Base-by-base conservation (phyloP, 37 sponge, comb jelly and placozoan genomes). In the Spongia lamella region DNA sequence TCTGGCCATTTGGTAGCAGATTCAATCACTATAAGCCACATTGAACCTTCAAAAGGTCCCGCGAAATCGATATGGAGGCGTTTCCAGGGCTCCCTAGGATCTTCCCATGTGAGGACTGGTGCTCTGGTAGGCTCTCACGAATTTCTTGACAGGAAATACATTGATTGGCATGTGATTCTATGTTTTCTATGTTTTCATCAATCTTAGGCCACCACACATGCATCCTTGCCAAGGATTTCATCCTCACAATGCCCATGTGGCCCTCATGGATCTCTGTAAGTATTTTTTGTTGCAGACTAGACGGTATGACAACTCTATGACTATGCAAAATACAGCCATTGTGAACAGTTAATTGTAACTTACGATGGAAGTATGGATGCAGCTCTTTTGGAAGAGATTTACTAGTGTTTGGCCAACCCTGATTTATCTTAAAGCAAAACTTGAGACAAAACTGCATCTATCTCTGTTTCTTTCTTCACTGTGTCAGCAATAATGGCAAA, bases 131-230 rank as follows among this genome's bases (percentile, higher is more conserved):
- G 29, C 7, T 20, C 27, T 58, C 11, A 25, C 37, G 57, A 27
- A 26, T 54, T 2, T 59, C 17, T 61, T 75, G 61, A 61, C 62
- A 75, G 16, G 40, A 22, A 35, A 26, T 24, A 61, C 75, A 73
- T 15, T 57, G 21, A 4, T 58, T 59, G 5, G 34, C 76, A 38
- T 38, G 38, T 2, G 21, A 21, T 27, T 73, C 74, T 7, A 73
- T 20, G 2, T 75, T 62, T 43, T 74, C 60, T 7, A 74, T 33
- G 27, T 11, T 1, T 26, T 74, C 34, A 35, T 74, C 36, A 3
- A 57, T 34, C 1, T n/a, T 17, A 1, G 75, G 75, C 61, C 75
- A 74, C 75, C 75, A 74, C 37, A 74, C 75, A 33, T 57, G 38
- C 30, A 32, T 31, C 22, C 75, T 35, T n/a, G 75, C 75, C 32